A percentile compares a stretch with the other conserved stretches of the same genome.
These are phyloP conservation scores for Tolmerus cingulatus DNA, from an alignment of 2,888 invertebrate genomes.

Conservation along the genomic window DNA sequence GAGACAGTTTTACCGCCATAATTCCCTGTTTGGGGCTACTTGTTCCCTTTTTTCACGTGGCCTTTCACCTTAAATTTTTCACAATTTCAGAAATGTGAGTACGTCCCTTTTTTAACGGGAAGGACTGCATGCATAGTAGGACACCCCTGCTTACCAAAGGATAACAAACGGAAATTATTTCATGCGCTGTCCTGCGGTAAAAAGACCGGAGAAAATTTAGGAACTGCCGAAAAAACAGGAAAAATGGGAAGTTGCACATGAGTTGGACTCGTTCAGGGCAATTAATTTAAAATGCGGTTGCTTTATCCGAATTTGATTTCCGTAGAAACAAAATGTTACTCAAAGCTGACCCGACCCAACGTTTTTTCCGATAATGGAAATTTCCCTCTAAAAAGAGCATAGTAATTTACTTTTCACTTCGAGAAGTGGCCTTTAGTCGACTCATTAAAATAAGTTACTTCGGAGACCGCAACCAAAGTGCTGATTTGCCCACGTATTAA, in stretches of 20 bases:
- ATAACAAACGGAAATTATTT: neutral
- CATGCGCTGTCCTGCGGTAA: neutral
- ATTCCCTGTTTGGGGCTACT: neutral
- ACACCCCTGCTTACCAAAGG: neutral
- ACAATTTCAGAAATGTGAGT: neutral
- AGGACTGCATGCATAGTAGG: neutral
- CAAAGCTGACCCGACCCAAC: neutral
- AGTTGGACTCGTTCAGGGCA: neutral
- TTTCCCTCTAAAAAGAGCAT: neutral
- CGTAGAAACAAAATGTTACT: neutral
- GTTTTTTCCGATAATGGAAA: neutral
- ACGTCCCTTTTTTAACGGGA: neutral
- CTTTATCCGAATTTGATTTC: neutral
- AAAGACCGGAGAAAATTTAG: neutral
- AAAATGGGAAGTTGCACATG: neutral
- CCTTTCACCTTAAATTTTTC: neutral
- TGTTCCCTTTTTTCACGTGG: neutral
- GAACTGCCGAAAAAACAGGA: neutral
- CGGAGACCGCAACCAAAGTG: neutral
- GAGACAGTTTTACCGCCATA: neutral
- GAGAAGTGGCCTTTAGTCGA: neutral
- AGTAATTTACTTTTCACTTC: neutral
- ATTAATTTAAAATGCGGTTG: neutral
- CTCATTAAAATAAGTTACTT: neutral
- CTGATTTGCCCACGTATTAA: neutral